These are phyloP conservation scores for Diabrotica balteata DNA, from an alignment of 2,888 invertebrate species.

Conservation along the genomic window DNA sequence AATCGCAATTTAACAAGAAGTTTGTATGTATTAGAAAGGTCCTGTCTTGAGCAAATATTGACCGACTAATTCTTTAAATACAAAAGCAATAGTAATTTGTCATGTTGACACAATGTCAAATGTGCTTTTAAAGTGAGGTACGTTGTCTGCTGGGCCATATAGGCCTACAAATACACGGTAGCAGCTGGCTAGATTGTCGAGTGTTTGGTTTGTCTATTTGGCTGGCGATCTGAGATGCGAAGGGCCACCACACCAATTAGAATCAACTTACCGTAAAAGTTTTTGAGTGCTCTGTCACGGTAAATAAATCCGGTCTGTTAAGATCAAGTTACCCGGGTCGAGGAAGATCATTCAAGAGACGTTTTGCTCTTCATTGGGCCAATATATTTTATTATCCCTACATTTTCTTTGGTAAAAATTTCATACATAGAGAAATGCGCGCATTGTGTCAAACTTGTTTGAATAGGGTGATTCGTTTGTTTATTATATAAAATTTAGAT, in stretches of 20 bases:
- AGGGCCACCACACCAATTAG: slow-evolving; percentile 48
- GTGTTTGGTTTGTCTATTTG: slow-evolving; percentile 48
- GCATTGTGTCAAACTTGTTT: no score
- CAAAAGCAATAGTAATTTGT: slow-evolving; percentile 44
- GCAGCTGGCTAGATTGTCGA: slow-evolving; percentile 44
- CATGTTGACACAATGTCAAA: slow-evolving; percentile 43
- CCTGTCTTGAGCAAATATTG: slow-evolving; percentile 36
- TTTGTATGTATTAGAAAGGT: slow-evolving; percentile 6
- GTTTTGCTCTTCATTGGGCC: background rate
- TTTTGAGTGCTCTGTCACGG: slow-evolving; percentile 43
- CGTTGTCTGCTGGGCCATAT: slow-evolving; percentile 19
- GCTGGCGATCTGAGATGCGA: slow-evolving; percentile 40
- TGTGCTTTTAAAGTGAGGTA: slow-evolving; percentile 39
- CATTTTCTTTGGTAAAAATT: no score
- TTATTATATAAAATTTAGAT: no score
- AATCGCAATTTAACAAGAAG: slow-evolving; percentile 16
- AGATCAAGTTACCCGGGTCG: slow-evolving; percentile 30
- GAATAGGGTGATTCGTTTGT: no score
- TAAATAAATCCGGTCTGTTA: slow-evolving; percentile 40
- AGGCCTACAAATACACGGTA: slow-evolving; percentile 32
- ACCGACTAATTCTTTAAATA: slow-evolving; percentile 41
- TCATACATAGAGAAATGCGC: no score
- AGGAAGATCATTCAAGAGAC: slow-evolving; percentile 5
- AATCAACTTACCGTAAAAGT: slow-evolving; percentile 52
- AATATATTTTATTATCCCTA: no score